phyloP scores from a whole-genome alignment of 2,113 vertebrate genomes.

The Orcinus orca region DNA sequence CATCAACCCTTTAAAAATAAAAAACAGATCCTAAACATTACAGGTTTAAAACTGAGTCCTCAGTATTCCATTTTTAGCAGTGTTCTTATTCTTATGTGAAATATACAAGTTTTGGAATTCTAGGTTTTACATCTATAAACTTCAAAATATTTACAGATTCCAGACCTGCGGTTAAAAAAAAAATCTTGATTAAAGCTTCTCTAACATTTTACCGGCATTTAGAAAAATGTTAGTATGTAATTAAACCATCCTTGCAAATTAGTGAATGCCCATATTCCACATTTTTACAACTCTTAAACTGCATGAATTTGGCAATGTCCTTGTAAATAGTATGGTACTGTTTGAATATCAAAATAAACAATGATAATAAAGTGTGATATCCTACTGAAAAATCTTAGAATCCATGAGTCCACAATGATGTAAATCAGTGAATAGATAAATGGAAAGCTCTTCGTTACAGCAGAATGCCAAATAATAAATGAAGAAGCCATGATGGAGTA shows the following conservation, averaged over 20 bases:
- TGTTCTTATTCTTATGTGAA: slow-evolving; percentile 26
- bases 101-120: slow-evolving; percentile 8
- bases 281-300: slow-evolving; percentile 25
- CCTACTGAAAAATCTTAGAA: slow-evolving; percentile 35
- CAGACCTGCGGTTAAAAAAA: background rate
- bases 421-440: slow-evolving; percentile 16
- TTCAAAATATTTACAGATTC: slow-evolving; percentile 39
- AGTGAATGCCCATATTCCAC: background rate
- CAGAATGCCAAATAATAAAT: slow-evolving; percentile 49
- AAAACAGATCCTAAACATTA: slow-evolving; percentile 35
- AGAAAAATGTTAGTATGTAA: slow-evolving; percentile 43
- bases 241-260: slow-evolving; percentile 44
- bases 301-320: background rate
- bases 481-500: slow-evolving; percentile 25
- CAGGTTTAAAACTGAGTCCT: slow-evolving; percentile 45
- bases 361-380: slow-evolving; percentile 29
- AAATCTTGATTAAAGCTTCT: slow-evolving; percentile 42
- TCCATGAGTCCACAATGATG: background rate
- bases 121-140: slow-evolving; percentile 38
- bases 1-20: slow-evolving; percentile 46
- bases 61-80: slow-evolving; percentile 37
- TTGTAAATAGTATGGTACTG: background rate
- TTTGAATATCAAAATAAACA: slow-evolving; percentile 44
- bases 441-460: slow-evolving; percentile 13
- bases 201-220: background rate